These are phyloP conservation scores for Malurus melanocephalus DNA, from an alignment of 2,113 vertebrate species.

Conservation along the genomic window DNA sequence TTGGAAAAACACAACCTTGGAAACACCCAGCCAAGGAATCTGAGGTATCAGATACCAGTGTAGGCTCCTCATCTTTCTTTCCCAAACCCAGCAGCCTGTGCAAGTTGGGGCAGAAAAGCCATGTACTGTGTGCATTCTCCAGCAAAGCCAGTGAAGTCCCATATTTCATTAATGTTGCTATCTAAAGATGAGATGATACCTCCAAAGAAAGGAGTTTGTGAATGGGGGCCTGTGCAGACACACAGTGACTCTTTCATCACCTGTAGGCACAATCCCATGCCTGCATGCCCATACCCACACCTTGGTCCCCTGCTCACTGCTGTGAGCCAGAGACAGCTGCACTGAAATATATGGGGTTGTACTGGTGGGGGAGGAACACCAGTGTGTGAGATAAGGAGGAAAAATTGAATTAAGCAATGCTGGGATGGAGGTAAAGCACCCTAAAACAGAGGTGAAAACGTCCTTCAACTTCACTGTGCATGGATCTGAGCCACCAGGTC, in stretches of 20 bases:
- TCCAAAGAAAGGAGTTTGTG: background rate
- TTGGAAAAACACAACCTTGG: background rate
- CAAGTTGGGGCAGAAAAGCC: background rate
- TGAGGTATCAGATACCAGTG: background rate
- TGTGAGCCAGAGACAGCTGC: background rate
- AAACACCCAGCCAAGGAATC: background rate
- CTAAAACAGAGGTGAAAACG: background rate
- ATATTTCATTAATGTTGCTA: background rate
- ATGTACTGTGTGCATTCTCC: accelerated
- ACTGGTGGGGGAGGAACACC: background rate
- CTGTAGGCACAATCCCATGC: background rate
- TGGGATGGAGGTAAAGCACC: background rate
- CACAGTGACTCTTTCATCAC: accelerated
- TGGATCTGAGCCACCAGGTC: background rate
- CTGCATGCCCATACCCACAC: accelerated
- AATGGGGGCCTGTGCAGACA: background rate
- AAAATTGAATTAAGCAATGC: background rate
- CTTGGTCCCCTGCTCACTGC: accelerated
- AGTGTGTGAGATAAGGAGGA: background rate
- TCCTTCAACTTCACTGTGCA: background rate
- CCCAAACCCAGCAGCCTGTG: background rate
- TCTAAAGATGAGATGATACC: background rate
- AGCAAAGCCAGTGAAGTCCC: background rate
- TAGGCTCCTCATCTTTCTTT: background rate
- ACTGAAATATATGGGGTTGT: background rate